A percentile compares a stretch with the other conserved stretches of the same genome.
phyloP scores from a whole-genome alignment of 2,113 vertebrate species.

The Haemorhous mexicanus region DNA sequence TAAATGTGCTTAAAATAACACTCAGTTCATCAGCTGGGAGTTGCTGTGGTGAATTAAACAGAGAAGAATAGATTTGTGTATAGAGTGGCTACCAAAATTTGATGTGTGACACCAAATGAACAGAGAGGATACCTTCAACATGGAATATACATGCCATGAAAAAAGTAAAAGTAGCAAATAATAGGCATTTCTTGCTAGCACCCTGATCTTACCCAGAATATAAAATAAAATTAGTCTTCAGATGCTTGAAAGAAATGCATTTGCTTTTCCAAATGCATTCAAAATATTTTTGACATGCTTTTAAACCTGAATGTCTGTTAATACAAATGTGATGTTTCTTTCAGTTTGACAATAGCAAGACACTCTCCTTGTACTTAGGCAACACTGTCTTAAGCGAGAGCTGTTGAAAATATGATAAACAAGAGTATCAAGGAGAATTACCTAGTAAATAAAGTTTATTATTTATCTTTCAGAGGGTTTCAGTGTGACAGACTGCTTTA shows the following conservation, averaged over 20 bases:
- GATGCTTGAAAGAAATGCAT: background rate
- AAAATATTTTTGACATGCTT: background rate
- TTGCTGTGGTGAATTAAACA: background rate
- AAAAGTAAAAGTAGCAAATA: background rate
- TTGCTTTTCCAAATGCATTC: background rate
- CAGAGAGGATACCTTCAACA: background rate
- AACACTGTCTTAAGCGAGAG: background rate
- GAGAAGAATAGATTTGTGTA: background rate
- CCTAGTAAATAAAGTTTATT: background rate
- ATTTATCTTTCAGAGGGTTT: slow-evolving; percentile 14
- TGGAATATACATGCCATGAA: background rate
- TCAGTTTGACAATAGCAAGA: background rate
- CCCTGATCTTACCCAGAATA: background rate
- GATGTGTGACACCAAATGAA: background rate
- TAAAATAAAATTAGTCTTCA: background rate
- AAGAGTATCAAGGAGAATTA: background rate
- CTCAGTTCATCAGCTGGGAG: background rate
- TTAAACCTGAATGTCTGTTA: background rate
- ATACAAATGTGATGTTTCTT: background rate
- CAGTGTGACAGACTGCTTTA: background rate
- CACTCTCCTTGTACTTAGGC: background rate
- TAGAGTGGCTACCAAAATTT: background rate
- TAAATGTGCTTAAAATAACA: background rate
- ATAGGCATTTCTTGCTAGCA: background rate
- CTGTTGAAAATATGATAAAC: background rate